Base-by-base conservation (phyloP, 2,797 vertebrate species). In the Artibeus lituratus region DNA sequence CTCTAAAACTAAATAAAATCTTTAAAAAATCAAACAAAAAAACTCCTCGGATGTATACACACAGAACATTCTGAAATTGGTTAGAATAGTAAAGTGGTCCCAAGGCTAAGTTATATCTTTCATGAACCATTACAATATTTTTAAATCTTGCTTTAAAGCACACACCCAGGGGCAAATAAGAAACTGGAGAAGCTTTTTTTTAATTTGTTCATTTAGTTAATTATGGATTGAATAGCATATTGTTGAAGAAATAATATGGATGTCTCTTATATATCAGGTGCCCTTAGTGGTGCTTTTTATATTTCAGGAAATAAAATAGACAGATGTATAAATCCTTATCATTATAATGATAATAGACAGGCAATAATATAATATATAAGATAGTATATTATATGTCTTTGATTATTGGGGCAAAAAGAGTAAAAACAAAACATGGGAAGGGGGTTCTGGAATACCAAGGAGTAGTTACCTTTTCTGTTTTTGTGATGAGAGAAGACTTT, bases 91-190 rank as follows among this genome's bases (percentile, higher is more conserved):
- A 29, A 51, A n/a, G 73, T 5, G 29, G 26, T 14, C 5, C 10
- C 47, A 83, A 78, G 22, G 19, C 14, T 69, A 47, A 10, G 7
- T 42, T 77, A 29, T 21, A 67, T 42, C 11, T 78, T 87, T 78
- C 21, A 49, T 57, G 87, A 92, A 59, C 32, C 9, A 78, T 7
- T 67, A 67, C 65, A 87, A 67, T 42, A 84, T 24, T 44, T 80
- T 78, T n/a, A 15, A 37, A 67, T 67, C 19, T 78, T 94, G 15
- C 51, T 74, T 87, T 86, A 78, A 77, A 39, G 6, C 35, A 59
- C 11, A 59, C 11, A 47, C 39, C 14, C 22, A 73, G 1, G n/a
- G 14, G 32, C 67, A 83, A 90, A 78, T 24, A 55, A 65, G 11
- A 49, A 80, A 59, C 14, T 62, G 6, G 32, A 24, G 26, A 91